Conservation (phyloP, 2,888 invertebrate genomes). For the Rhamnusium bicolor region DNA sequence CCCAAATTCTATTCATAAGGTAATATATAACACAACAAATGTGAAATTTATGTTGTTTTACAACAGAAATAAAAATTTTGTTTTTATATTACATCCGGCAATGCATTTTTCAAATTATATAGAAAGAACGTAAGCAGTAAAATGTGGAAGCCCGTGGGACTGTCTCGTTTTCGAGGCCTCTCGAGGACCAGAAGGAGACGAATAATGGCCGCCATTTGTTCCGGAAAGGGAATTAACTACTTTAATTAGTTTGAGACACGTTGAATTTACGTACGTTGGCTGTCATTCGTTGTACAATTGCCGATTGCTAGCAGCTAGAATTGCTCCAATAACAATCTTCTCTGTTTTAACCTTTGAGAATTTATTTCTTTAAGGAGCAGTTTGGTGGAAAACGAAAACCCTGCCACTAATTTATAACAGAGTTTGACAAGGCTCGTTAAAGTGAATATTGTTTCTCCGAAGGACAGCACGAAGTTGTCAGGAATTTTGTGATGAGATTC, state of each 20-base stretch:
- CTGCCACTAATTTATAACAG: constrained; percentile 25
- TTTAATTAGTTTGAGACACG: constrained; percentile 72
- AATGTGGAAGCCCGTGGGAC: constrained; percentile 52
- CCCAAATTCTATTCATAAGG: too few relatives aligned
- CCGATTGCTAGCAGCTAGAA: constrained; percentile 63
- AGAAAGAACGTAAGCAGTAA: constrained; percentile 45
- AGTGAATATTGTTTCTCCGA: constrained; percentile 17
- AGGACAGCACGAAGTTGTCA: background rate
- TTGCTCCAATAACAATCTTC: constrained; percentile 65
- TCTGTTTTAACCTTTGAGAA: constrained; percentile 63
- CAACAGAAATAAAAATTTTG: background rate
- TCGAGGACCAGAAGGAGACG: constrained; percentile 63
- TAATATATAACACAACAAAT: background rate
- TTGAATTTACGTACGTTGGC: constrained; percentile 70
- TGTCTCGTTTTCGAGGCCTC: constrained; percentile 54
- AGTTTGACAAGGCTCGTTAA: constrained; percentile 12
- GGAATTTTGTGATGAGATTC: background rate
- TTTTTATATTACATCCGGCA: background rate
- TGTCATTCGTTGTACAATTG: constrained; percentile 66
- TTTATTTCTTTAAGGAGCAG: constrained; percentile 58
- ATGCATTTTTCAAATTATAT: constrained; percentile 34
- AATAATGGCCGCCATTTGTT: constrained; percentile 70
- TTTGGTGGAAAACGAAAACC: constrained; percentile 56
- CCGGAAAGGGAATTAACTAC: constrained; percentile 71
- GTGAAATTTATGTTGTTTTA: background rate